Conservation (phyloP, 2,797 vertebrate genomes). For the Brachyrhaphis roseni region DNA sequence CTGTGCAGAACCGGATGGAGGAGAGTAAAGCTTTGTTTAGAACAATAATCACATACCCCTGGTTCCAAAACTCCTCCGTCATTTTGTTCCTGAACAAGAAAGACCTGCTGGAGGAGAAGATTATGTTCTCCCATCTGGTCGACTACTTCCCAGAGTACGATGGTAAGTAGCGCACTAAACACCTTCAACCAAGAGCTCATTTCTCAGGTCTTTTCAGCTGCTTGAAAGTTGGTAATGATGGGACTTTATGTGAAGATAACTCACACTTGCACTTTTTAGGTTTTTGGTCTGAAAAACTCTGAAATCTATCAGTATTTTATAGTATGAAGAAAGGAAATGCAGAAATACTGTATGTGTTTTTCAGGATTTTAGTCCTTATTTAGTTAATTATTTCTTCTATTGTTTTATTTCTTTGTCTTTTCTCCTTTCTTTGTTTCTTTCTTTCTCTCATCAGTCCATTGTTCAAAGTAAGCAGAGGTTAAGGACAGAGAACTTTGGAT, state of each 20-base stretch:
- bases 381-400: background rate
- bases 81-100: conserved; percentile 99
- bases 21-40: conserved; percentile 98
- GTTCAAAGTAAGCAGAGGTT: background rate
- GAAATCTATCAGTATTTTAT: background rate
- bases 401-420: background rate
- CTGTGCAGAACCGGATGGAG: conserved; percentile 96
- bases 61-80: conserved; percentile 99
- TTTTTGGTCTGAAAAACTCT: background rate
- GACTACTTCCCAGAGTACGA: conserved; percentile 99
- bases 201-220: background rate
- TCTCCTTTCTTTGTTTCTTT: background rate
- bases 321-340: background rate
- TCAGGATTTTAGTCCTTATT: background rate
- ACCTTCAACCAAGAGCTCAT: background rate
- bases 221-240: background rate
- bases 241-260: background rate
- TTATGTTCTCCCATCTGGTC: conserved; percentile 95
- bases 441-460: background rate
- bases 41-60: conserved; percentile 98
- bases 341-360: background rate
- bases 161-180: conserved; percentile 74
- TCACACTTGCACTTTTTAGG: background rate
- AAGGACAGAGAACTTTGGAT: background rate
- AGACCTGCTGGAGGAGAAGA: conserved; percentile 98